Conservation (phyloP, 2,797 vertebrate genomes). For the Geotria australis region DNA sequence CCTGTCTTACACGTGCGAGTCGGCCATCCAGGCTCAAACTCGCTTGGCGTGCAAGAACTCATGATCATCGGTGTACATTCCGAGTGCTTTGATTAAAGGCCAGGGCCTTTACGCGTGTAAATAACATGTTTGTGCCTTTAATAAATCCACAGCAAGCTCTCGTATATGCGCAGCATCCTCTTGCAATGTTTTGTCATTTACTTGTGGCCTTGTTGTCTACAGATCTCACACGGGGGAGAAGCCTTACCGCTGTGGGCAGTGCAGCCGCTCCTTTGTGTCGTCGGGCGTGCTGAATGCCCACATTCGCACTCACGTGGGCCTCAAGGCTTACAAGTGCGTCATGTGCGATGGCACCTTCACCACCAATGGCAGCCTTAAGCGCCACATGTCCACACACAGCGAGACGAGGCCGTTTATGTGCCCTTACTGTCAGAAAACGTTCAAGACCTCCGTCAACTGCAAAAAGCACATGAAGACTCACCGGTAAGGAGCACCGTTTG, state of each 20-base stretch:
- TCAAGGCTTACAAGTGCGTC: slow-evolving; percentile 79
- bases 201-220: not conserved
- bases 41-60: too few species aligned
- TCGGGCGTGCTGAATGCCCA: slow-evolving; percentile 90
- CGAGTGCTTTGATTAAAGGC: too few species aligned
- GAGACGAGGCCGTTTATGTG: slow-evolving; percentile 89
- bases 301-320: slow-evolving; percentile 64
- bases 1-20: too few species aligned
- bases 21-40: too few species aligned
- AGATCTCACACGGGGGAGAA: slow-evolving; percentile 93
- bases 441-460: slow-evolving; percentile 89
- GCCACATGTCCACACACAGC: slow-evolving; percentile 88
- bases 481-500: slow-evolving; percentile 18
- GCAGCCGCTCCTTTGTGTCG: slow-evolving; percentile 83
- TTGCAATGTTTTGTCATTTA: too few species aligned
- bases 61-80: too few species aligned
- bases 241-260: slow-evolving; percentile 79
- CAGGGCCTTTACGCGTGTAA: too few species aligned
- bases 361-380: slow-evolving; percentile 66
- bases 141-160: too few species aligned
- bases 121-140: too few species aligned
- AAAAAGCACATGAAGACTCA: slow-evolving; percentile 99
- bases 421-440: slow-evolving; percentile 94
- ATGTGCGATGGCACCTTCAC: slow-evolving; percentile 83
- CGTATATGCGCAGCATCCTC: too few species aligned